These are phyloP conservation scores for Silurus asotus DNA, from an alignment of 2,113 vertebrate species.

Conservation along the genomic window DNA sequence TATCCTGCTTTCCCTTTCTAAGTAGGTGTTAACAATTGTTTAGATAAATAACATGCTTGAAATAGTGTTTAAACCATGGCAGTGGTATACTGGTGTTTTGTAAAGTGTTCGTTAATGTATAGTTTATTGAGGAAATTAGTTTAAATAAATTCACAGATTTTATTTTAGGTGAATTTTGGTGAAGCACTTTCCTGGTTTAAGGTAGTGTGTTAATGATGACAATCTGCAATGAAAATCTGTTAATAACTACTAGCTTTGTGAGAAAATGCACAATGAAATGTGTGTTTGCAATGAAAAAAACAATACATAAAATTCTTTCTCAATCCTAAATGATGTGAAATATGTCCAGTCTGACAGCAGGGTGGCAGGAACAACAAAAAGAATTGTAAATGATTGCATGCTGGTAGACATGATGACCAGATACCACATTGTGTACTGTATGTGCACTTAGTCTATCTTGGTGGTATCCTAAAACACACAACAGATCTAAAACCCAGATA, in stretches of 20 bases:
- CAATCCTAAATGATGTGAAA: background rate
- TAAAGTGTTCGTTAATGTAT: background rate
- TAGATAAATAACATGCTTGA: background rate
- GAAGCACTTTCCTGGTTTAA: background rate
- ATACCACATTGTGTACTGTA: background rate
- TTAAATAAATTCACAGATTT: no score
- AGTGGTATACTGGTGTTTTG: background rate
- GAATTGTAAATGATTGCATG: background rate
- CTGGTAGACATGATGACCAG: background rate
- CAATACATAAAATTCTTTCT: background rate
- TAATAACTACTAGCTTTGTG: background rate
- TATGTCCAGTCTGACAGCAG: conserved; percentile 1
- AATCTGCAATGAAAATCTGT: background rate
- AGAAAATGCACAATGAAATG: background rate
- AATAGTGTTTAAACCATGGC: background rate
- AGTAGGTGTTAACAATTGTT: background rate
- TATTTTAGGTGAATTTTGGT: background rate
- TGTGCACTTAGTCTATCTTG: background rate
- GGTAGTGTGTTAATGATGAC: background rate
- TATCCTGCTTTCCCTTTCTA: background rate
- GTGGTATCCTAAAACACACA: background rate
- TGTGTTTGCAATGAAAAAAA: background rate
- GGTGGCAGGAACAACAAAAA: background rate
- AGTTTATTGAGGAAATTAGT: background rate
- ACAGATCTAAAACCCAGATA: background rate